Evolutionary conservation across 2,888 invertebrate genomes (phyloP), one percentile per base, ranked within the genome.

Genomic region (Mechanitis mazaeus): DNA sequence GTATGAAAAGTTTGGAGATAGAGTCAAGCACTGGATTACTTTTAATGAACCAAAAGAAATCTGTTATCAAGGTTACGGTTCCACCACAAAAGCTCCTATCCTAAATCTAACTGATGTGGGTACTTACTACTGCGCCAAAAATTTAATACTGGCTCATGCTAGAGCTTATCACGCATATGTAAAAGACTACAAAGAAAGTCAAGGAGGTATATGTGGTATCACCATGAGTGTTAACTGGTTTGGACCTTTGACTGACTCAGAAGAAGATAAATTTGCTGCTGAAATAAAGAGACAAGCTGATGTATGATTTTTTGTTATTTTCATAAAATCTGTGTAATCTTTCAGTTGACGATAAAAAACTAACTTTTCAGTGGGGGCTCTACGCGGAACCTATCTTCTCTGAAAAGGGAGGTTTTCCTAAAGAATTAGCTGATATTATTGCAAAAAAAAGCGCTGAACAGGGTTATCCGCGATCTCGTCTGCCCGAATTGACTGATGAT

Each of bases 1-100:
- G 0, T 92, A 77, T 67, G 71, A 79, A 47, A 72, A 74, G 35
- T 91, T 89, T 63, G 91, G 91, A 3, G 90, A 91, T 63, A 80
- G 90, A 63, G 91, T 88, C 0, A 90, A 91, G 69, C 71, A 78
- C 11, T 93, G 92, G 91, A 88, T 92, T 28, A 92, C 93, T 0
- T 87, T 92, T 63, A 93, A 93, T 69, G 93, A 93, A 69, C 92
- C 92, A 0, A 80, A 76, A 64, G 79, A 84, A 64, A 79, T 82
- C 55, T 87, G 85, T 58, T 75, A 70, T 1, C 71, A 75, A 31
- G 91, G 91, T 0, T 93, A 92, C 69, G 90, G 90, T 1, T 57
- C 55, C 1, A 68, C 58, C 0, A 71, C 73, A 0, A 76, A 75
- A 59, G 82, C 85, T 33, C 85, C 85, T 0, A 75, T 79, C 7